A percentile compares a stretch with the other conserved stretches of the same genome.
These are phyloP conservation scores for Aspidiotus destructor DNA, from an alignment of 2,888 invertebrate species.

Conservation along the genomic window DNA sequence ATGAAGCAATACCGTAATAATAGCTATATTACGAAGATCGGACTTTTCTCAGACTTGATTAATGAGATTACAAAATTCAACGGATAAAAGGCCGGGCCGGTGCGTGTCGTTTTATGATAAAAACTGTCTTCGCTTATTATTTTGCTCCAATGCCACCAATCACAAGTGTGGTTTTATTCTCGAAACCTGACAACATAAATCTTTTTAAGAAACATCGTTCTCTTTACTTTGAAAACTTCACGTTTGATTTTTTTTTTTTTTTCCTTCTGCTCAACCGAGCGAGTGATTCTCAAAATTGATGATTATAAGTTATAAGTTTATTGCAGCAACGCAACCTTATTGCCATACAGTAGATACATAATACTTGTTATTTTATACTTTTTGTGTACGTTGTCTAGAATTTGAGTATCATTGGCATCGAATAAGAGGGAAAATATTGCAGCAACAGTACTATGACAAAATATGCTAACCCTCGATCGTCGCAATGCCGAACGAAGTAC, in stretches of 20 bases:
- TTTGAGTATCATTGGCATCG: constrained; percentile 1
- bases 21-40: too few relatives aligned
- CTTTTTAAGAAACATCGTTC: not conserved
- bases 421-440: not conserved
- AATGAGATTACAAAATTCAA: not conserved
- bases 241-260: too few relatives aligned
- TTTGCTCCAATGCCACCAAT: not conserved
- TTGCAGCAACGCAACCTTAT: too few relatives aligned
- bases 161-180: not conserved
- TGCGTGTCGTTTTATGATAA: not conserved
- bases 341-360: too few relatives aligned
- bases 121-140: constrained; percentile 3
- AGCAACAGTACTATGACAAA: constrained; percentile 20
- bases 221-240: not conserved
- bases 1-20: too few relatives aligned
- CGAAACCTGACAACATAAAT: constrained; percentile 5
- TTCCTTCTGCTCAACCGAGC: too few relatives aligned
- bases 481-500: constrained; percentile 1
- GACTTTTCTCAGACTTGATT: too few relatives aligned
- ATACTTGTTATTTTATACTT: too few relatives aligned
- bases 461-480: constrained; percentile 6
- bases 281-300: too few relatives aligned
- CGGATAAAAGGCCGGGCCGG: not conserved
- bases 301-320: too few relatives aligned
- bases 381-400: not conserved